Percentiles rank a stretch among this genome's conserved stretches.
phyloP scores from a whole-genome alignment of 1,140 invertebrate species.

The Eumeta japonica region DNA sequence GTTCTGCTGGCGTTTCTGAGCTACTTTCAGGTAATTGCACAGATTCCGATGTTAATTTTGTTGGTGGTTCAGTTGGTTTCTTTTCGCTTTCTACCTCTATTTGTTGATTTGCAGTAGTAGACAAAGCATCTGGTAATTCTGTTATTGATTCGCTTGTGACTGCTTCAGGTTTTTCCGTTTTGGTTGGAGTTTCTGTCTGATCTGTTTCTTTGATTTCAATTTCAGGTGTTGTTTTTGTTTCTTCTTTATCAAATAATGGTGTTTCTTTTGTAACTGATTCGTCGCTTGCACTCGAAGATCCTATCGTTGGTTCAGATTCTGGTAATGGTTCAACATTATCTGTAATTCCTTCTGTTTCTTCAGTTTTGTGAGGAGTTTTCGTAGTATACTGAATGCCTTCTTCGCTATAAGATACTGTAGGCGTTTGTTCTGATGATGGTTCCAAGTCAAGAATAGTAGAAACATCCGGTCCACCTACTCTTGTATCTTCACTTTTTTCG shows the following conservation, averaged over 20 bases:
- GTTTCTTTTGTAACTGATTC: too few species aligned
- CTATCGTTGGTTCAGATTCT: too few species aligned
- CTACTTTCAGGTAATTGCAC: too few species aligned
- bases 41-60: background rate
- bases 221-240: slow-evolving; percentile 5
- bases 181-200: too few species aligned
- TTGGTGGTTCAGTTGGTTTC: background rate
- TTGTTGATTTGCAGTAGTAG: too few species aligned
- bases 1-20: slow-evolving; percentile 6
- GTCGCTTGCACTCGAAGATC: too few species aligned
- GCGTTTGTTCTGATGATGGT: slow-evolving; percentile 6
- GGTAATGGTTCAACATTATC: background rate
- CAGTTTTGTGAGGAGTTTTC: slow-evolving; percentile 8
- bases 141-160: too few species aligned
- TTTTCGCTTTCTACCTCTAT: too few species aligned
- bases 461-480: too few species aligned
- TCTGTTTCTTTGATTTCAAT: background rate
- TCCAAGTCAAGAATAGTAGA: too few species aligned
- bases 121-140: background rate
- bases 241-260: too few species aligned
- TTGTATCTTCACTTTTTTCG: slow-evolving; percentile 1
- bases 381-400: slow-evolving; percentile 1
- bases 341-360: too few species aligned
- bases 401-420: slow-evolving; percentile 9
- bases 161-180: slow-evolving; percentile 4